A percentile compares a stretch with the other conserved stretches of the same genome.
These are phyloP conservation scores for Dascyllus trimaculatus DNA, from an alignment of 2,113 vertebrate genomes.

Conservation along the genomic window DNA sequence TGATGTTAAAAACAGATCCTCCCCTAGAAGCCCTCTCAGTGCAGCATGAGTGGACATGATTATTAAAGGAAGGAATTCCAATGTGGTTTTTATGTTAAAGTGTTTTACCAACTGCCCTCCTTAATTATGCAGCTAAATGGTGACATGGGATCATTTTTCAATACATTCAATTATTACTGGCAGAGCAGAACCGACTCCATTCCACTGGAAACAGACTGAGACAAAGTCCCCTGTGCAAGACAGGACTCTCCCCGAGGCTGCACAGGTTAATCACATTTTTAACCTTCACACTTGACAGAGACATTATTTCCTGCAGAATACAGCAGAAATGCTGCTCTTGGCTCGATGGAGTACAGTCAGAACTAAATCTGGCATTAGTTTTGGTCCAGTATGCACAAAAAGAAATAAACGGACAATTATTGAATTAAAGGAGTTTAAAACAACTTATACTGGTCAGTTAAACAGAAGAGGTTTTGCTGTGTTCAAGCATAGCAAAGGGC, in stretches of 20 bases:
- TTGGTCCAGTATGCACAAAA: neutral
- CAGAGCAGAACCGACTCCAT: constrained; percentile 21
- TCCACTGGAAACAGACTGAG: constrained; percentile 11
- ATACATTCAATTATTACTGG: constrained; percentile 35
- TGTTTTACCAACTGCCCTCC: constrained; percentile 23
- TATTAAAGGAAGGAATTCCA: constrained; percentile 26
- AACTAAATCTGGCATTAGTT: constrained; percentile 24
- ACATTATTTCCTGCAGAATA: constrained; percentile 33
- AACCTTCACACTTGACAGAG: constrained; percentile 55
- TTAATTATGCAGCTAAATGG: constrained; percentile 45
- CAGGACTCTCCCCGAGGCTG: constrained; percentile 33
- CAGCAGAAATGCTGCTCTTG: constrained; percentile 17
- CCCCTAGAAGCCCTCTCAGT: neutral
- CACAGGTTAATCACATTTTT: constrained; percentile 51
- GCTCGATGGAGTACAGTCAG: neutral
- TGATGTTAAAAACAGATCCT: constrained; percentile 35
- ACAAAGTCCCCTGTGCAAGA: constrained; percentile 31
- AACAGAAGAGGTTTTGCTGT: neutral
- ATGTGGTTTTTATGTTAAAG: constrained; percentile 24
- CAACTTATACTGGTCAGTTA: neutral
- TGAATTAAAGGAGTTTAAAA: neutral
- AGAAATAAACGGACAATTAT: constrained; percentile 11
- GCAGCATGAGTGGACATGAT: constrained; percentile 6
- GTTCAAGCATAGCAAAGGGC: neutral
- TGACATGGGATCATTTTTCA: constrained; percentile 52